phyloP scores from a whole-genome alignment of 2,888 invertebrate species.

The Gonocerus acuteangulatus region DNA sequence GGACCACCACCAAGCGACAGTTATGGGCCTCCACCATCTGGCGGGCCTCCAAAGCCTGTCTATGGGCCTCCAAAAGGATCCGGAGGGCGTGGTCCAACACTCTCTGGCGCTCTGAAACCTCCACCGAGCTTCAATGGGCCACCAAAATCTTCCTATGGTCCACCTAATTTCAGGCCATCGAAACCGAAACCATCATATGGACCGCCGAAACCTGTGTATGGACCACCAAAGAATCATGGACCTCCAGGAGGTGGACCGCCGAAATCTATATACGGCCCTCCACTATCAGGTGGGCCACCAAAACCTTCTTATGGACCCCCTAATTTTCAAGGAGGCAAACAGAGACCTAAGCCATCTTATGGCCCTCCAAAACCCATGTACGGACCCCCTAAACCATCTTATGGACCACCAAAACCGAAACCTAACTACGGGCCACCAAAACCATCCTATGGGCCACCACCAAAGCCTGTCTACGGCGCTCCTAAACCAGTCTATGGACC shows the following conservation, averaged over 20 bases:
- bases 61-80: slow-evolving; percentile 34
- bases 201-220: slow-evolving; percentile 42
- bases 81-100: slow-evolving; percentile 10
- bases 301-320: slow-evolving; percentile 40
- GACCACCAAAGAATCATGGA: slow-evolving; percentile 39
- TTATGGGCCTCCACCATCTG: slow-evolving; percentile 34
- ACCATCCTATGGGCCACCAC: slow-evolving; percentile 46
- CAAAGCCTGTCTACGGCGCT: slow-evolving; percentile 46
- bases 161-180: slow-evolving; percentile 43
- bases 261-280: slow-evolving; percentile 38
- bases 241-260: slow-evolving; percentile 40
- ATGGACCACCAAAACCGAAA: slow-evolving; percentile 47
- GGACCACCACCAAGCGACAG: slow-evolving; percentile 44
- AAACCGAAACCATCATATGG: slow-evolving; percentile 51
- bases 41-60: slow-evolving; percentile 31
- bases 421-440: slow-evolving; percentile 48
- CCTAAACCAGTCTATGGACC: slow-evolving; percentile 51
- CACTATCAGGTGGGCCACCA: slow-evolving; percentile 38
- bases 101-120: background rate
- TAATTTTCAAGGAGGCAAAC: slow-evolving; percentile 27
- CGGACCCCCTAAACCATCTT: slow-evolving; percentile 40
- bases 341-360: slow-evolving; percentile 39
- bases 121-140: slow-evolving; percentile 7
- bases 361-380: slow-evolving; percentile 39
- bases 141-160: slow-evolving; percentile 36